Evolutionary conservation across 30 jellyfish, hydroid and myxozoan species (phyloP).

Genomic region (Sanderia malayensis): DNA sequence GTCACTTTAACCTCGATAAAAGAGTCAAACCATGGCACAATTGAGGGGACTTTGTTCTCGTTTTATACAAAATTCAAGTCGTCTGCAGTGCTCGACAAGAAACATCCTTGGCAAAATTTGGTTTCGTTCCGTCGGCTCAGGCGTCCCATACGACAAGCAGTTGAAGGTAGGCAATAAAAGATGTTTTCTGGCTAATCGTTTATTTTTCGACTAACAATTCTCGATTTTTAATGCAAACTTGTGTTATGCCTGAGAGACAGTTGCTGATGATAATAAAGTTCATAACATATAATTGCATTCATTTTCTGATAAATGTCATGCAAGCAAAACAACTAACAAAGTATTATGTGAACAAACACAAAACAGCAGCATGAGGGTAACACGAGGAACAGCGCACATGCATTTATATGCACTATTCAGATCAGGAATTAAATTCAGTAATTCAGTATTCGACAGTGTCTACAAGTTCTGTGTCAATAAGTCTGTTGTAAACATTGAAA

Average conservation of each 20-base stretch:
- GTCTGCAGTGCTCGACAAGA: neutral
- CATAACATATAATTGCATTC: too few species aligned
- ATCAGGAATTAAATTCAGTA: too few species aligned
- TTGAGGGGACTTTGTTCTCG: neutral
- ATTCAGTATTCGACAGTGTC: too few species aligned
- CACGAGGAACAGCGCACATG: too few species aligned
- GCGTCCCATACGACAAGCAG: conserved; percentile 1
- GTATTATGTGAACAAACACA: too few species aligned
- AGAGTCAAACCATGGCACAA: conserved; percentile 8
- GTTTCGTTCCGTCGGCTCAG: neutral
- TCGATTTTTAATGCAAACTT: neutral
- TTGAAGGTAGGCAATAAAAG: neutral
- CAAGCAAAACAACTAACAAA: too few species aligned
- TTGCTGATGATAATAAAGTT: neutral
- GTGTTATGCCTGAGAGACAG: too few species aligned
- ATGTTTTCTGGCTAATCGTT: neutral
- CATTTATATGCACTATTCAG: too few species aligned
- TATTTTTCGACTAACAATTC: neutral
- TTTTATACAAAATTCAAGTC: neutral
- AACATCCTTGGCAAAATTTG: neutral
- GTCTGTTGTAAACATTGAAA: too few species aligned
- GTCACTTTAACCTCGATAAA: too few species aligned
- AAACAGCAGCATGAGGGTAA: too few species aligned
- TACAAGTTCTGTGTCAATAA: too few species aligned
- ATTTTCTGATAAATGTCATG: neutral